Conservation (phyloP, 2,113 vertebrate genomes). For the Cepphus grylle region DNA sequence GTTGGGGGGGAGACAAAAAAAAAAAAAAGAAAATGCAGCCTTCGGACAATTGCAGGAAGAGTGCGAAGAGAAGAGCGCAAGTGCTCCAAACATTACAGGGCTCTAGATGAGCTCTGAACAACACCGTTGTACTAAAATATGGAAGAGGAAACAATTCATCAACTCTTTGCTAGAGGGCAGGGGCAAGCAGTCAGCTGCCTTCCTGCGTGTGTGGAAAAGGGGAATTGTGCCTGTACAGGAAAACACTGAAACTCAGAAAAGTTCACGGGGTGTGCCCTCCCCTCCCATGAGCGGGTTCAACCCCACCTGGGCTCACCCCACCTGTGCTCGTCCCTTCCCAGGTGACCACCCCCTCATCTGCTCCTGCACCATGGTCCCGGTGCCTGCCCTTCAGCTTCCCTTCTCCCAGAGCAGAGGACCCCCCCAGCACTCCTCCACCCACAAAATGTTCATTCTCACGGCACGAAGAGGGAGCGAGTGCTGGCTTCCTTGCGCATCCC, state of each 20-base stretch:
- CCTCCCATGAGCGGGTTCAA: background rate
- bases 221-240: background rate
- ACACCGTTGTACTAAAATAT: background rate
- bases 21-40: background rate
- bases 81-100: background rate
- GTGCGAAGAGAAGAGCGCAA: background rate
- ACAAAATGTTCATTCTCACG: background rate
- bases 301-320: background rate
- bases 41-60: slow-evolving; percentile 40
- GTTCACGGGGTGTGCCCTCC: background rate
- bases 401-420: background rate
- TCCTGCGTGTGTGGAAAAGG: background rate
- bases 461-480: background rate
- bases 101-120: background rate
- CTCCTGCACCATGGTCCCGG: background rate
- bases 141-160: slow-evolving; percentile 35
- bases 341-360: background rate
- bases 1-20: background rate
- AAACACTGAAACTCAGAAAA: background rate
- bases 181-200: background rate
- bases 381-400: background rate
- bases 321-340: background rate
- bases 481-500: background rate
- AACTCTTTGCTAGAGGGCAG: background rate
- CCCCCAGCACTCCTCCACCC: background rate